These are phyloP conservation scores for Epicauta chinensis DNA, from an alignment of 1,140 invertebrate species.

Conservation along the genomic window DNA sequence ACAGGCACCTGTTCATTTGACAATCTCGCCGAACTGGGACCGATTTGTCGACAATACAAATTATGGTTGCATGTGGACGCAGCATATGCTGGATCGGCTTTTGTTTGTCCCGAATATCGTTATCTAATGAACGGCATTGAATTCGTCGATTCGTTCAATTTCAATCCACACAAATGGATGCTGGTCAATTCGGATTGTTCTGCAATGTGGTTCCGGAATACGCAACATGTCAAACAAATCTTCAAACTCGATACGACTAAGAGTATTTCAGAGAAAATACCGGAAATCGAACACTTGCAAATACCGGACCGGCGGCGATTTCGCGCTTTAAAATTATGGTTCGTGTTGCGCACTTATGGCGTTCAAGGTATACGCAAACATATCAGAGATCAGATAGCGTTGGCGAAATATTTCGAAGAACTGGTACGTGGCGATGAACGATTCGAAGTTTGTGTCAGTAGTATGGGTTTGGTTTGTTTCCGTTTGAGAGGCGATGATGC, in stretches of 20 bases:
- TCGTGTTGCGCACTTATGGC: slow-evolving; percentile 80
- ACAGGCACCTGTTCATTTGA: slow-evolving; percentile 93
- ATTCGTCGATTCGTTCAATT: slow-evolving; percentile 78
- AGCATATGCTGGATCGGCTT: slow-evolving; percentile 82
- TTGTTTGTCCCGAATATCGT: slow-evolving; percentile 86
- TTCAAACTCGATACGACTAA: slow-evolving; percentile 77
- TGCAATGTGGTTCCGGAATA: slow-evolving; percentile 79
- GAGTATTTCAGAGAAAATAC: slow-evolving; percentile 72
- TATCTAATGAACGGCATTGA: slow-evolving; percentile 75
- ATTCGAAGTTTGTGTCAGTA: slow-evolving; percentile 61
- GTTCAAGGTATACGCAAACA: slow-evolving; percentile 70
- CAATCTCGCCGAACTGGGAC: slow-evolving; percentile 72
- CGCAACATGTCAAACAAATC: slow-evolving; percentile 68
- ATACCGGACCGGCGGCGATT: slow-evolving; percentile 87
- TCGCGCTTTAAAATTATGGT: slow-evolving; percentile 91
- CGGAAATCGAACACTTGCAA: slow-evolving; percentile 81
- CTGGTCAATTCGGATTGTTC: slow-evolving; percentile 90
- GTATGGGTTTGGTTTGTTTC: slow-evolving; percentile 84
- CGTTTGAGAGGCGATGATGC: slow-evolving; percentile 69
- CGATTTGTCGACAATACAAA: slow-evolving; percentile 66
- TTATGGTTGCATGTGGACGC: slow-evolving; percentile 88
- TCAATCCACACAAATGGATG: slow-evolving; percentile 92
- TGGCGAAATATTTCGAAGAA: slow-evolving; percentile 72
- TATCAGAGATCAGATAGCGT: slow-evolving; percentile 66
- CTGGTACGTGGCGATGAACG: slow-evolving; percentile 61